Percentiles rank a stretch among this genome's conserved stretches.
phyloP scores from a whole-genome alignment of 2,888 invertebrate genomes.

The Spatulosminthurus flaviceps region DNA sequence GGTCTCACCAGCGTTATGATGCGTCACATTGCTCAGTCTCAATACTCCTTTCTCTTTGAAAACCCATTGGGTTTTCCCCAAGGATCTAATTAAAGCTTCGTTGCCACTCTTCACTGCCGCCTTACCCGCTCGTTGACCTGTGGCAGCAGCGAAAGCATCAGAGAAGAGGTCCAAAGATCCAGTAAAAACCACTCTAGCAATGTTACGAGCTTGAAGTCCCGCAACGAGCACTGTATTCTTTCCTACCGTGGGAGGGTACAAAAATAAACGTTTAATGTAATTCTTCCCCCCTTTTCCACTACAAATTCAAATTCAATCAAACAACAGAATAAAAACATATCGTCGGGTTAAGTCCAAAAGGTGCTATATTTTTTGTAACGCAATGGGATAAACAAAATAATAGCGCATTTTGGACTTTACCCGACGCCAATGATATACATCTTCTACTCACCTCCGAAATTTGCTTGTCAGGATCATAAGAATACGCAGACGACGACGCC shows the following conservation, averaged over 20 bases:
- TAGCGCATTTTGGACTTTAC: slow-evolving; percentile 39
- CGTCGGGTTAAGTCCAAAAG: no score
- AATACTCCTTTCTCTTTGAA: slow-evolving; percentile 96
- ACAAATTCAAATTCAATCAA: no score
- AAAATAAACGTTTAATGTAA: no score
- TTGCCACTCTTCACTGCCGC: slow-evolving; percentile 81
- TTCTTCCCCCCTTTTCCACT: no score
- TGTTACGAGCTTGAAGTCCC: slow-evolving; percentile 97
- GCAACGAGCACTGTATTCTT: slow-evolving; percentile 92
- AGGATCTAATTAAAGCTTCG: slow-evolving; percentile 79
- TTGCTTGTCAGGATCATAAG: slow-evolving; percentile 86
- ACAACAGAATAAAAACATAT: slow-evolving; percentile 7
- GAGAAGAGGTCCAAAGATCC: slow-evolving; percentile 98
- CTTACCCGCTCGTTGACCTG: slow-evolving; percentile 73
- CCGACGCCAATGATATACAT: no score
- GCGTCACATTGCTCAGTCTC: slow-evolving; percentile 86
- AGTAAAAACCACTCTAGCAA: slow-evolving; percentile 95
- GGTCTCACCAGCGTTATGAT: slow-evolving; percentile 83
- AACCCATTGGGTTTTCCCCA: slow-evolving; percentile 93
- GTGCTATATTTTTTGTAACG: no score
- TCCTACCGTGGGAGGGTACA: slow-evolving; percentile 96
- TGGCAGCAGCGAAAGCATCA: slow-evolving; percentile 89
- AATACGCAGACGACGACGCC: slow-evolving; percentile 94
- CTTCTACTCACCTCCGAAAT: slow-evolving; percentile 79
- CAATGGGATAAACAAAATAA: no score